Base-by-base conservation (phyloP, 23 tunicate species). In the Corella eumyota region DNA sequence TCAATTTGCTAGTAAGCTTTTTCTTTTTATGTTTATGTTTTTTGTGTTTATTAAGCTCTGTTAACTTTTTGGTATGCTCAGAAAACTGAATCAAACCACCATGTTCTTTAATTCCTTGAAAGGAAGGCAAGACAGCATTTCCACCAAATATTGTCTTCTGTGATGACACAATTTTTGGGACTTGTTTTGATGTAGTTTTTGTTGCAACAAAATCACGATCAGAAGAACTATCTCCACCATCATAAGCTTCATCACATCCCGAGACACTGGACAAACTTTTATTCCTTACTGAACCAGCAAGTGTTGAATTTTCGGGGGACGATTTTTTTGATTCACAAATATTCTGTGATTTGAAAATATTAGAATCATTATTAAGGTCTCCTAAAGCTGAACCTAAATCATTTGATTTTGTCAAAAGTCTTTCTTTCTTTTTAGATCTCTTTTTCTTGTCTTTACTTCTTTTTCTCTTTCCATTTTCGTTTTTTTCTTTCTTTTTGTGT, bases 21-120 rank as follows among this genome's bases (percentile, higher is more conserved):
- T 78, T 86, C 68, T 67, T 78, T 27, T 79, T 88, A 62, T 78
- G 68, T 57, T 88, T 88, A 57, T 78, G 88, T 46, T 88, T 88
- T 55, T 79, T 78, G 11, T 31, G 36, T 29, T 72, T 28, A 44
- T 50, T 45, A 13, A 34, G 29, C 45, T 60, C 80, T 11, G 34
- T 64, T 2, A 61, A 19, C 31, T 37, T 68, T 11, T 61, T 69
- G 17, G 69, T 50, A 31, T 62, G 75, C 22, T 77, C 75, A 1
- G 85, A 77, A 19, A 68, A 61, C 69, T 77, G 75, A 45, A 30
- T 36, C 19, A 77, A 50, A 25, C 85, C 85, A 32, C 85, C 85
- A 45, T 77, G 74, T 34, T 77, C 77, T 46, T 79, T 70, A 15
- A 79, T 63, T 1, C 76, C 88, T 38, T 67, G 72, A 45, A 79